phyloP scores from a whole-genome alignment of 2,113 vertebrate species.

The Pristiophorus japonicus region DNA sequence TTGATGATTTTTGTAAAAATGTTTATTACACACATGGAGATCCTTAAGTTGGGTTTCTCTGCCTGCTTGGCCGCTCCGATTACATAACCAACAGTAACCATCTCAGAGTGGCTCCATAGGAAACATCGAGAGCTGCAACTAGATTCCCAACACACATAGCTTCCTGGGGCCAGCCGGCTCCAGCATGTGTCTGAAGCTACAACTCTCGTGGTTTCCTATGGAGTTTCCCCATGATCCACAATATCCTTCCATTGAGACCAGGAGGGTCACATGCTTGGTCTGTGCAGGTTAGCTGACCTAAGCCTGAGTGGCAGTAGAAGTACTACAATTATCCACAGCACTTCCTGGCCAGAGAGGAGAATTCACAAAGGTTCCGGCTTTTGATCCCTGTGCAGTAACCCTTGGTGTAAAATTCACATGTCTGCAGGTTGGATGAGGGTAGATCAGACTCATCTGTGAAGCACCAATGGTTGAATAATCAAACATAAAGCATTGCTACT shows the following conservation, averaged over 20 bases:
- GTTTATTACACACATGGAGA: no score
- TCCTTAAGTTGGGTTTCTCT: no score
- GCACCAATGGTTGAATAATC: background rate
- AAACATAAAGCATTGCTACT: background rate
- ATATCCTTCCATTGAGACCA: background rate
- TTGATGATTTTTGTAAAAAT: no score
- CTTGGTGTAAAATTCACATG: background rate
- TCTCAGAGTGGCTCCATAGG: no score
- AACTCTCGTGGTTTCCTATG: background rate
- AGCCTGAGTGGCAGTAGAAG: background rate
- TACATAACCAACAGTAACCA: no score
- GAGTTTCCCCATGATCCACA: background rate
- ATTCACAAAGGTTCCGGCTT: background rate
- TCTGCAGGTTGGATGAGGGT: background rate
- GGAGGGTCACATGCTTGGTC: background rate
- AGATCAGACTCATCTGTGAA: background rate
- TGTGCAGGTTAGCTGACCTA: background rate
- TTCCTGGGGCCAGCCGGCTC: background rate
- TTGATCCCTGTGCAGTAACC: background rate
- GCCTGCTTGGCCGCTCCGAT: no score
- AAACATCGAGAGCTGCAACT: background rate
- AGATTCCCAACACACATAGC: background rate
- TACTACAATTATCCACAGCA: background rate
- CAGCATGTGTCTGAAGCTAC: background rate
- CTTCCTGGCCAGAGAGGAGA: background rate